Percentiles rank a stretch among this genome's conserved stretches.
phyloP scores from a whole-genome alignment of 2,888 invertebrate genomes.

The Atrina japonica region DNA sequence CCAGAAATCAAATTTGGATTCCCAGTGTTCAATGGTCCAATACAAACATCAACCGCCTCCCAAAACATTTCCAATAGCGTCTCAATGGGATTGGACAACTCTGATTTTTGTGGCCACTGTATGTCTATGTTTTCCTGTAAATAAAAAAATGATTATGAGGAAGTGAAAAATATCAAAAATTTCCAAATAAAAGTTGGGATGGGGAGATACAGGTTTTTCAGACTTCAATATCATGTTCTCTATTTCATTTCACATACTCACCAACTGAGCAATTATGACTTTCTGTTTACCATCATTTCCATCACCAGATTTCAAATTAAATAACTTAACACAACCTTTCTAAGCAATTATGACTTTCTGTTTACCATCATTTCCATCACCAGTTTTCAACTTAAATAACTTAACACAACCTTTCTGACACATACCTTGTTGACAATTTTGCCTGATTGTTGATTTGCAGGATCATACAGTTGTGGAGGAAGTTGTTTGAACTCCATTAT shows the following conservation, averaged over 20 bases:
- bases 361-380: too few relatives aligned
- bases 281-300: too few relatives aligned
- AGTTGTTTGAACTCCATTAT: slow-evolving; percentile 71
- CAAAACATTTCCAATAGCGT: slow-evolving; percentile 51
- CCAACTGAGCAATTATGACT: too few relatives aligned
- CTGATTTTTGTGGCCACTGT: slow-evolving; percentile 47
- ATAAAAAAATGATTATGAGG: slow-evolving; percentile 9
- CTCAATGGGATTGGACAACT: slow-evolving; percentile 36
- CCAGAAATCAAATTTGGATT: slow-evolving; percentile 37
- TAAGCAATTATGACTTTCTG: too few relatives aligned
- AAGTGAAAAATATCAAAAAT: not conserved
- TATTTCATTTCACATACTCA: too few relatives aligned
- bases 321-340: too few relatives aligned
- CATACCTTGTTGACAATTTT: slow-evolving; percentile 72
- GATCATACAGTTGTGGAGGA: slow-evolving; percentile 68
- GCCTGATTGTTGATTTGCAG: slow-evolving; percentile 62
- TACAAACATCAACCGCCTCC: slow-evolving; percentile 57
- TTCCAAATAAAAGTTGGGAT: too few relatives aligned
- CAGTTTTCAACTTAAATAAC: too few relatives aligned
- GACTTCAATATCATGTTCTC: too few relatives aligned
- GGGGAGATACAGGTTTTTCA: too few relatives aligned
- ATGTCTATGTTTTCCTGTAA: slow-evolving; percentile 54
- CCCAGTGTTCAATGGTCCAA: slow-evolving; percentile 27
- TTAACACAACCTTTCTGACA: too few relatives aligned
- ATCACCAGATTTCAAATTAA: too few relatives aligned